Conservation (phyloP, 2,113 vertebrate species). For the Willisornis vidua region DNA sequence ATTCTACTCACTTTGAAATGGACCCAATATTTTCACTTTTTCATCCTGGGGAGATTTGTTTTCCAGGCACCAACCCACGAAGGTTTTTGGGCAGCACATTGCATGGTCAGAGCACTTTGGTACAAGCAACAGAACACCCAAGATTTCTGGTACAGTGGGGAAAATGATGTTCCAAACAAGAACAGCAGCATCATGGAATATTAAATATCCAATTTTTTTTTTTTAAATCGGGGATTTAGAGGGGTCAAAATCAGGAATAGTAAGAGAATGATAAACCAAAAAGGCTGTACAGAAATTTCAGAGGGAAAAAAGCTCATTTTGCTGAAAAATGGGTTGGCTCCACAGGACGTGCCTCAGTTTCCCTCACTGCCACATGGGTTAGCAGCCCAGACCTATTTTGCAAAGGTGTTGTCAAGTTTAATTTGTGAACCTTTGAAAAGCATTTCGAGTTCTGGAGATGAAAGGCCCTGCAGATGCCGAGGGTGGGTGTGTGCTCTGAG, state of each 20-base stretch:
- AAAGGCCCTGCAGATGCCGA: slow-evolving; percentile 48
- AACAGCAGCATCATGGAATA: background rate
- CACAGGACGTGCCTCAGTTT: background rate
- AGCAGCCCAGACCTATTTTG: slow-evolving; percentile 60
- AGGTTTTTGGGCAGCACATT: background rate
- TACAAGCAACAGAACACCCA: background rate
- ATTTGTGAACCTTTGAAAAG: slow-evolving; percentile 52
- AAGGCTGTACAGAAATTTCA: background rate
- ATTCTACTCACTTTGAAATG: background rate
- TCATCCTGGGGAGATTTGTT: background rate
- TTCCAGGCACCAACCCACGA: background rate
- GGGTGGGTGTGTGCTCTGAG: slow-evolving; percentile 57
- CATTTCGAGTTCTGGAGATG: slow-evolving; percentile 14
- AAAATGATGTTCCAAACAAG: background rate
- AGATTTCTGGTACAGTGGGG: background rate
- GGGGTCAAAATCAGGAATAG: background rate
- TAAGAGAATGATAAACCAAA: background rate
- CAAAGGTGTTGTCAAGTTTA: slow-evolving; percentile 55
- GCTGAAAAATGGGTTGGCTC: background rate
- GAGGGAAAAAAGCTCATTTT: background rate
- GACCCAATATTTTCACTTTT: background rate
- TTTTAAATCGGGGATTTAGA: background rate
- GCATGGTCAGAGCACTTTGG: background rate
- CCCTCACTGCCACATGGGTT: slow-evolving; percentile 35
- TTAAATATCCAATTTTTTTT: background rate